These are phyloP conservation scores for Drosophila mayri DNA, from an alignment of 1,140 invertebrate genomes.

Conservation along the genomic window DNA sequence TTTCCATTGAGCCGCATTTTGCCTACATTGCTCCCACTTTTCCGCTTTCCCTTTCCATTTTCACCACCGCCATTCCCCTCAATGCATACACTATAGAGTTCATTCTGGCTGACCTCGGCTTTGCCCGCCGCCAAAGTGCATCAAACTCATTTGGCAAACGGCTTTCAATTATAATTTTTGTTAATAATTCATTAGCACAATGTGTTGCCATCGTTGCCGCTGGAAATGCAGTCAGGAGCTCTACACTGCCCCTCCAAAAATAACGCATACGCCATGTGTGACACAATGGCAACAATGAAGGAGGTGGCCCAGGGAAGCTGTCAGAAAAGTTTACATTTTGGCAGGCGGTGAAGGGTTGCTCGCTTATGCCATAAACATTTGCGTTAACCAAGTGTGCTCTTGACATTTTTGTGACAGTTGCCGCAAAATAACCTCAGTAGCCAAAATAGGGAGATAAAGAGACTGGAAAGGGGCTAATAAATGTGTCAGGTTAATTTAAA, in stretches of 20 bases:
- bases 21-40: neutral
- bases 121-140: slow-evolving; percentile 48
- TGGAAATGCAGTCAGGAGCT: slow-evolving; percentile 58
- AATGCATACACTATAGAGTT: neutral
- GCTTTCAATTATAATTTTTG: slow-evolving; percentile 81
- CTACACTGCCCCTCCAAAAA: neutral
- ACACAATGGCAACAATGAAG: neutral
- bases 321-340: slow-evolving; percentile 30
- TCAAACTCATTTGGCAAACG: slow-evolving; percentile 77
- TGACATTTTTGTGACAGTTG: slow-evolving; percentile 16
- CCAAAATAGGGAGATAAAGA: neutral
- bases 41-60: slow-evolving; percentile 44
- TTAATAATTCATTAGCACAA: slow-evolving; percentile 81
- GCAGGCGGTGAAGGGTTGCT: slow-evolving; percentile 3
- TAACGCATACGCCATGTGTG: slow-evolving; percentile 62
- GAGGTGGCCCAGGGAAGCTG: slow-evolving; percentile 3
- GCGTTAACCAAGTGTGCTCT: slow-evolving; percentile 13
- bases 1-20: slow-evolving; percentile 44
- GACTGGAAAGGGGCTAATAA: slow-evolving; percentile 15
- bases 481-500: slow-evolving; percentile 1
- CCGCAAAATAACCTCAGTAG: neutral
- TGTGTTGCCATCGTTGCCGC: slow-evolving; percentile 52
- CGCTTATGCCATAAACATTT: slow-evolving; percentile 16
- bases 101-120: slow-evolving; percentile 16
- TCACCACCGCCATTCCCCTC: slow-evolving; percentile 20